Conservation (phyloP, 2,113 vertebrate species). For the Epinephelus cyanopodus region DNA sequence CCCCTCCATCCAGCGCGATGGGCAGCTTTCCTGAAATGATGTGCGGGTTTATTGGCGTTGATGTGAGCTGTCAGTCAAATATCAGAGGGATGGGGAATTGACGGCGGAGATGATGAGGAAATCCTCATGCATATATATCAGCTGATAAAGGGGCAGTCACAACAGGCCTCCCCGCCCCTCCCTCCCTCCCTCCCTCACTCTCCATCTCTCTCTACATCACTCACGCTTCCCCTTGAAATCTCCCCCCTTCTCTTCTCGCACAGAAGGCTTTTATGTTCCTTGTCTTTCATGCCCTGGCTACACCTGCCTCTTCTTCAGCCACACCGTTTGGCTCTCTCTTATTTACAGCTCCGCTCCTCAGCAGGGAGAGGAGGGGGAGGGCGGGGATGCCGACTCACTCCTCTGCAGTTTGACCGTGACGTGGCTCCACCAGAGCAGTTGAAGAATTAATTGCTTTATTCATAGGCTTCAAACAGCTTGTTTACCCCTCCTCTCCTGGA, state of each 20-base stretch:
- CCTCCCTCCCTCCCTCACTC: neutral
- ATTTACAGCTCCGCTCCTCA: conserved; percentile 31
- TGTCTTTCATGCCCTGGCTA: conserved; percentile 48
- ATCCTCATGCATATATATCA: conserved; percentile 82
- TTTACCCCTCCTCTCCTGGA: conserved; percentile 37
- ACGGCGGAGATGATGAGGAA: conserved; percentile 71
- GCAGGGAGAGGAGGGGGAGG: neutral
- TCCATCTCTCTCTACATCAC: neutral
- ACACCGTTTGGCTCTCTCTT: conserved; percentile 18
- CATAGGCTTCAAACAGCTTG: conserved; percentile 44
- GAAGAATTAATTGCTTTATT: conserved; percentile 63
- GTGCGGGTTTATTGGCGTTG: conserved; percentile 70
- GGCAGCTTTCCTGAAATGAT: conserved; percentile 75
- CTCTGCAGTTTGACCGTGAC: conserved; percentile 42
- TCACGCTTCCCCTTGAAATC: conserved; percentile 45
- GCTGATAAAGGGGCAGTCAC: conserved; percentile 74
- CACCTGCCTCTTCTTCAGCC: conserved; percentile 44
- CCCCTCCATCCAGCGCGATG: conserved; percentile 49
- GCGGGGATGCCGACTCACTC: conserved; percentile 26
- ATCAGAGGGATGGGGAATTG: conserved; percentile 67
- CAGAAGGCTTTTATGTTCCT: conserved; percentile 49
- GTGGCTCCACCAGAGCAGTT: conserved; percentile 46
- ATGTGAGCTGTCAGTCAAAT: conserved; percentile 78
- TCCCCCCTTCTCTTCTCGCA: conserved; percentile 24
- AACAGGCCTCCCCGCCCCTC: conserved; percentile 17